phyloP scores from a whole-genome alignment of 2,113 vertebrate species.

The Gadus chalcogrammus region DNA sequence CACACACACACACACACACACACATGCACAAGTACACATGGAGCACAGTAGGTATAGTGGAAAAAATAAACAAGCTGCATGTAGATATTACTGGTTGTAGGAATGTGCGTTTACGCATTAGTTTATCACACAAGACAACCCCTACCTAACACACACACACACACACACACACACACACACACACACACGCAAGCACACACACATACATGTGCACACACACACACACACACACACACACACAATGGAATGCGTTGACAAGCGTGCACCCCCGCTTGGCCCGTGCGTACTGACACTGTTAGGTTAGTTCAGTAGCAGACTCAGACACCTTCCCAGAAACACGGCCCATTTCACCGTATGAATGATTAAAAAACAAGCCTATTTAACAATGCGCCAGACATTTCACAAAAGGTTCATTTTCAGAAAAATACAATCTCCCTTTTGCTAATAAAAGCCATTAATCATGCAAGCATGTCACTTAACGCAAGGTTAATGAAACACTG shows the following conservation, averaged over 20 bases:
- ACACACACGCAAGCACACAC: too few species aligned
- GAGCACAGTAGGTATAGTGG: too few species aligned
- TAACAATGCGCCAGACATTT: conserved; percentile 67
- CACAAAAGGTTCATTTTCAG: conserved; percentile 69
- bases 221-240: conserved; percentile 30
- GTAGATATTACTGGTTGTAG: too few species aligned
- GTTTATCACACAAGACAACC: too few species aligned
- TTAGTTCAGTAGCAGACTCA: background rate
- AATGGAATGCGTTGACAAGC: too few species aligned
- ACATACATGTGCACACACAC: too few species aligned
- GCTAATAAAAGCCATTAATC: conserved; percentile 78
- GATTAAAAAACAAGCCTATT: conserved; percentile 74
- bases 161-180: too few species aligned
- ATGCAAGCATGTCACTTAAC: conserved; percentile 69
- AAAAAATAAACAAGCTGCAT: too few species aligned
- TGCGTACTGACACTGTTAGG: too few species aligned
- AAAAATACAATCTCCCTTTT: conserved; percentile 73
- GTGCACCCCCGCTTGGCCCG: too few species aligned
- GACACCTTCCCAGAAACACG: background rate
- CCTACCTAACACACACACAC: background rate
- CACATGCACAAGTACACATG: conserved; percentile 4
- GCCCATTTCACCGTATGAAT: conserved; percentile 54
- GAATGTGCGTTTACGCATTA: too few species aligned
- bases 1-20: conserved; percentile 31
- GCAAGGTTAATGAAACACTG: conserved; percentile 78